Conservation (phyloP, 2,797 vertebrate genomes). For the Hipposideros larvatus region DNA sequence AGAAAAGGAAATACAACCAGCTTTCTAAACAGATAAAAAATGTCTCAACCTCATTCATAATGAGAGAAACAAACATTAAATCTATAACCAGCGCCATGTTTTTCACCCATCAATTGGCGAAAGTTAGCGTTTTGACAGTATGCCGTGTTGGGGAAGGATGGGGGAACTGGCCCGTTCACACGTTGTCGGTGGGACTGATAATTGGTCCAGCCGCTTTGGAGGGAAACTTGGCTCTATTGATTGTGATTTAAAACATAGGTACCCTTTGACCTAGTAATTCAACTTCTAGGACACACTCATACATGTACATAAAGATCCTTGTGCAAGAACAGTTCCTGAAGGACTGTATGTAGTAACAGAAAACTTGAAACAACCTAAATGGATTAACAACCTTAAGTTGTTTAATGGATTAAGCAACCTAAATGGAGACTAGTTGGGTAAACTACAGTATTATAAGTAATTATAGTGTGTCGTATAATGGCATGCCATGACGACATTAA, state of each 20-base stretch:
- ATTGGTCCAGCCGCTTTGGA: neutral
- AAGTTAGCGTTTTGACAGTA: neutral
- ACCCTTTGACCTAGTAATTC: neutral
- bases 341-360: neutral
- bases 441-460: neutral
- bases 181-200: neutral
- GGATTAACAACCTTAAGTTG: too few relatives aligned
- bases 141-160: fast-evolving
- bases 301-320: neutral
- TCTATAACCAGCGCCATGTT: neutral
- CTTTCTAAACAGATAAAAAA: neutral
- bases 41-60: neutral
- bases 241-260: neutral
- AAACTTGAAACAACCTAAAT: neutral
- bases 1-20: neutral
- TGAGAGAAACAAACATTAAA: neutral
- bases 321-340: neutral
- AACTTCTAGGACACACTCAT: neutral
- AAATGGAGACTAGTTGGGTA: neutral
- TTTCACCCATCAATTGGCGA: neutral
- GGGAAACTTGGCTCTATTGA: neutral
- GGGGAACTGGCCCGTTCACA: neutral
- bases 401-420: too few relatives aligned
- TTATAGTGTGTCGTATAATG: fast-evolving
- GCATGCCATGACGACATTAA: fast-evolving